Evolutionary conservation across 2,797 vertebrate genomes (phyloP), one percentile per base, ranked within the genome.

Genomic region (Holocentrus rufus): DNA sequence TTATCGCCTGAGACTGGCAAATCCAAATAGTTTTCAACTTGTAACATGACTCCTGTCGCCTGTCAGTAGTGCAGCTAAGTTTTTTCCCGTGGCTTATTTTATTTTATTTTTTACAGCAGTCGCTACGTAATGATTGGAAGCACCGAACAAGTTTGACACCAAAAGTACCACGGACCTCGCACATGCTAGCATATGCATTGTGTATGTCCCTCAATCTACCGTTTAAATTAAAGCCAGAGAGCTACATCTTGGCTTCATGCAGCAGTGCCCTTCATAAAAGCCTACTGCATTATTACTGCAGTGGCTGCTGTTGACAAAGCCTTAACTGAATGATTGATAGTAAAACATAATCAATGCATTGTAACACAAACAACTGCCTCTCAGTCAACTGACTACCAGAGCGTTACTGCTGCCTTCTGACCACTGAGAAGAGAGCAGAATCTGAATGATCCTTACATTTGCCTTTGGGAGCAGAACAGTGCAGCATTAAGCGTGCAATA

Each of bases 321-420:
- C 1, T 49, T 39, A 3, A n/a, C 22, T 31, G 49, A 36, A 36
- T 36, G 20, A 36, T 17, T 74, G 39, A n/a, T 25, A 47, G 7
- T 61, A 46, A 57, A 58, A 23, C 14, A 7, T 17, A 30, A 57
- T 57, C 65, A 56, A 23, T 74, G 15, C 11, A n/a, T 31, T 31
- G 14, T 55, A 8, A 27, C 42, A 46, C 20, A 65, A 63, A 18
- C 31, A 64, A 36, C 15, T 34, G 31, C 30, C 8, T 56, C 42
- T 63, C 4, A 30, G 17, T 68, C 42, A 57, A 49, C 52, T 17
- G 39, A 74, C 44, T 60, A 9, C 52, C 13, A 53, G 14, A 59
- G 13, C 22, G 30, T 46, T 18, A 50, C 47, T n/a, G 20, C 6
- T 58, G 15, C 22, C 10, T 11, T n/a, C 15, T 42, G 9, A 52